Base-by-base conservation (phyloP, 2,888 invertebrate species). In the Bombylius major region DNA sequence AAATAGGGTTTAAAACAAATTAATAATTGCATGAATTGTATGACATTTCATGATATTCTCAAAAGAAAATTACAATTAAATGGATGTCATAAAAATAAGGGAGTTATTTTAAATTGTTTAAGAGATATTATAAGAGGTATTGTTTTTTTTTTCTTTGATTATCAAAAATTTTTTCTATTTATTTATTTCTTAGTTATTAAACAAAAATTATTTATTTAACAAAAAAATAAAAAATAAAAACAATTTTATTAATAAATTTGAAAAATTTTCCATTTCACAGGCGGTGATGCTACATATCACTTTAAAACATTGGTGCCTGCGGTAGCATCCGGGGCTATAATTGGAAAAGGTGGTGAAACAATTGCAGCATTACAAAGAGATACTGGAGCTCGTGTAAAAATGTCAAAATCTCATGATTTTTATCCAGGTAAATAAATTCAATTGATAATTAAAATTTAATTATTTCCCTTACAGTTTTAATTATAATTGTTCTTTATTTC, bases 401-500 rank as follows among this genome's bases (percentile, higher is more conserved):
- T 98, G 97, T 98, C 97, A 68, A 98, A 97, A 78, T 92, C 95
- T 55, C 95, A 95, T 71, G 98, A 98, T 75, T 96, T 93, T 75
- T 98, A 97, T 79, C 98, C 97, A 77, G 97, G 97, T 97, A 76
- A 78, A 78, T 76, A 12, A 5, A 36, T 23, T 23, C 23, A 23
- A 23, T 23, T 23, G 23, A 23, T 23, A 23, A 23, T 23, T 23
- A 36, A 23, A 11, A 51, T 11, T 44, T 54, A 47, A 36, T 52
- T 50, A 57, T 44, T 50, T 46, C 46, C 42, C n/a, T 56, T 48
- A 34, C 7, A 12, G 34, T 9, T 50, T 23, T 23, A 23, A 36
- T 36, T 50, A 50, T 23, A 36, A 47, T n/a, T 39, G 32, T 49
- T 49, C 32, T 31, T 4, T 9, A 23, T 23, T 23, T 23, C 23